These are phyloP conservation scores for Priocnemis perturbator DNA, from an alignment of 2,888 invertebrate species.

Conservation along the genomic window DNA sequence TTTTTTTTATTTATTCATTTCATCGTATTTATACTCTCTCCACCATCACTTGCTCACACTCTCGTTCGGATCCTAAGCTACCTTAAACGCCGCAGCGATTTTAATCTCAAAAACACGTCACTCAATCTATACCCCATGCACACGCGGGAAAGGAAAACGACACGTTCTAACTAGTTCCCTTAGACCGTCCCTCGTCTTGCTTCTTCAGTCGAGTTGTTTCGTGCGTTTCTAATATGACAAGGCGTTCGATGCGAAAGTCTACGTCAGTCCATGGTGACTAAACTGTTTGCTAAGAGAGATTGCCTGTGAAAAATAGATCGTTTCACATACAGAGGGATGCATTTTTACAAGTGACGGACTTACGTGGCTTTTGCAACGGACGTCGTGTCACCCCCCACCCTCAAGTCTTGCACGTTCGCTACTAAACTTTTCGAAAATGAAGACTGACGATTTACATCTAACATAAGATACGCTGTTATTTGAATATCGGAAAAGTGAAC, in stretches of 20 bases:
- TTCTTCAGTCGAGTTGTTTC: neutral
- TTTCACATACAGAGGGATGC: too few species aligned
- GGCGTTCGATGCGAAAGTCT: neutral
- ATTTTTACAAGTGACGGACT: too few species aligned
- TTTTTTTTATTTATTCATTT: slow-evolving; percentile 27
- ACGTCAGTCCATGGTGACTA: neutral
- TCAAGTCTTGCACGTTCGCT: too few species aligned
- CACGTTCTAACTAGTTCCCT: neutral
- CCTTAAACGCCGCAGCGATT: slow-evolving; percentile 24
- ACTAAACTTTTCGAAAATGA: too few species aligned
- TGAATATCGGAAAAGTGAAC: too few species aligned
- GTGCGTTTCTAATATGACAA: neutral
- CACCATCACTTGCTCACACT: slow-evolving; percentile 13
- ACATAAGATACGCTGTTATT: too few species aligned
- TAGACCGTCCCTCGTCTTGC: neutral
- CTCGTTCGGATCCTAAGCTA: slow-evolving; percentile 70
- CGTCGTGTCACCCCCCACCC: too few species aligned
- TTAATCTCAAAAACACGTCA: slow-evolving; percentile 11
- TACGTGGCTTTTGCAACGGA: too few species aligned
- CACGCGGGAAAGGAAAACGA: slow-evolving; percentile 1
- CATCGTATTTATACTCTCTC: slow-evolving; percentile 15
- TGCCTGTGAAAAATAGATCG: neutral
- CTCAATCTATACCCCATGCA: slow-evolving; percentile 11
- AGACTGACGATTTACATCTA: too few species aligned
- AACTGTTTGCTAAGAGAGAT: neutral